These are phyloP conservation scores for Pteromalus puparum DNA, from an alignment of 1,140 invertebrate species.

Conservation along the genomic window DNA sequence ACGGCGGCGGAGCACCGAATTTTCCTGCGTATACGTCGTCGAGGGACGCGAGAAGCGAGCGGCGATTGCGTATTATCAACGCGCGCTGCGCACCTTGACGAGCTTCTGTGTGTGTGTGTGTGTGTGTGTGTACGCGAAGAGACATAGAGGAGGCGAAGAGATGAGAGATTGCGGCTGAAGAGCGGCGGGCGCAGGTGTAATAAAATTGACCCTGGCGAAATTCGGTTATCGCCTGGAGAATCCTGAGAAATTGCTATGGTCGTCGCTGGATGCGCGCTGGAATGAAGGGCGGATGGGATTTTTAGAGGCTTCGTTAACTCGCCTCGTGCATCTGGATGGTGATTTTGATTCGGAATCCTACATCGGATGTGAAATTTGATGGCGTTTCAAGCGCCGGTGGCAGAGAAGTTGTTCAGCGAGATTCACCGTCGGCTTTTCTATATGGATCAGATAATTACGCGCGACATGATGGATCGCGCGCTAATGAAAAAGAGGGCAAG, in stretches of 20 bases:
- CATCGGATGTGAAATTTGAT: too few relatives aligned
- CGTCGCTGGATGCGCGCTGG: too few relatives aligned
- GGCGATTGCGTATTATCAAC: conserved; percentile 40
- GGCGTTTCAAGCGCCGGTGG: too few relatives aligned
- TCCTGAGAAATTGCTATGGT: neutral
- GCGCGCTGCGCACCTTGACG: conserved; percentile 16
- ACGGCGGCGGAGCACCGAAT: neutral
- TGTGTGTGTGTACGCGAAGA: neutral
- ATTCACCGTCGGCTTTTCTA: too few relatives aligned
- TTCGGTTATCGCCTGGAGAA: conserved; percentile 1
- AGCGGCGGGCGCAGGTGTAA: conserved; percentile 17
- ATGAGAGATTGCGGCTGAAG: neutral
- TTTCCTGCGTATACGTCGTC: neutral
- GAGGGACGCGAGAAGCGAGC: neutral
- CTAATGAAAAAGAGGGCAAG: conserved; percentile 28
- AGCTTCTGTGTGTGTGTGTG: neutral
- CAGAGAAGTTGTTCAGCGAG: too few relatives aligned
- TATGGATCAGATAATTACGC: too few relatives aligned
- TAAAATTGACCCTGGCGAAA: conserved; percentile 39
- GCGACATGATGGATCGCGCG: conserved; percentile 34
- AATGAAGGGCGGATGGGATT: neutral
- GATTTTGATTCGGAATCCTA: neutral
- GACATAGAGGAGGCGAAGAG: neutral
- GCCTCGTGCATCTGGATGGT: neutral
- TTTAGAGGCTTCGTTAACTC: conserved; percentile 1